Evolutionary conservation across 2,888 invertebrate genomes (phyloP), one percentile per base, ranked within the genome.

Genomic region (Drosophila aldrichi): DNA sequence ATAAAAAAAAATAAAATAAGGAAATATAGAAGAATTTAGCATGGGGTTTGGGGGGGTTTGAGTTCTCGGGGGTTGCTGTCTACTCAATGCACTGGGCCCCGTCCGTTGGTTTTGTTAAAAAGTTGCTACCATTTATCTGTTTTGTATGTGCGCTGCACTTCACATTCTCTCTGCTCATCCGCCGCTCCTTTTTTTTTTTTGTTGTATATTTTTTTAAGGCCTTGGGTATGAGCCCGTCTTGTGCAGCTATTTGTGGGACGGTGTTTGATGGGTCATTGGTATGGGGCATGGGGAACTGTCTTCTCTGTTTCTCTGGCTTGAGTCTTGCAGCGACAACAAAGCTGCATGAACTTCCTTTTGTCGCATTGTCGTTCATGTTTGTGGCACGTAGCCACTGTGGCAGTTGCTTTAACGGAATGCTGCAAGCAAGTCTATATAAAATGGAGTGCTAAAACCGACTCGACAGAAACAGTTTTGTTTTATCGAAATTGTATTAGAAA

Each of bases 61-160:
- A 29, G 55, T 8, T 16, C 12, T 29, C 32, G 56, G 56, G 40
- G 55, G 34, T 49, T 51, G 65, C 70, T 68, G 69, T 70, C 82
- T 88, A 74, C 70, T 87, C 81, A 83, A 86, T 84, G 83, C 76
- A 59, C 63, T 70, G 66, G 63, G 40, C 64, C 32, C 62, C 68
- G 58, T 81, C 67, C 75, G 66, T 62, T 68, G 71, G 82, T 78
- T 87, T 77, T 88, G 88, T 87, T 80, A 77, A 88, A 89, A 86
- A 80, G 72, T 86, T 82, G 81, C 77, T 59, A 85, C 64, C 87
- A 86, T 83, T 90, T 90, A 88, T 88, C 87, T 81, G 89, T 78
- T 88, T 83, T 86, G 82, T 89, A 72, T 73, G 71, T 81, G 61
- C 48, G 57, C 57, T 55, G 56, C 64, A 70, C 62, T 68, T 55